Base-by-base conservation (phyloP, 2,888 invertebrate genomes). In the Tenthredo distinguenda region DNA sequence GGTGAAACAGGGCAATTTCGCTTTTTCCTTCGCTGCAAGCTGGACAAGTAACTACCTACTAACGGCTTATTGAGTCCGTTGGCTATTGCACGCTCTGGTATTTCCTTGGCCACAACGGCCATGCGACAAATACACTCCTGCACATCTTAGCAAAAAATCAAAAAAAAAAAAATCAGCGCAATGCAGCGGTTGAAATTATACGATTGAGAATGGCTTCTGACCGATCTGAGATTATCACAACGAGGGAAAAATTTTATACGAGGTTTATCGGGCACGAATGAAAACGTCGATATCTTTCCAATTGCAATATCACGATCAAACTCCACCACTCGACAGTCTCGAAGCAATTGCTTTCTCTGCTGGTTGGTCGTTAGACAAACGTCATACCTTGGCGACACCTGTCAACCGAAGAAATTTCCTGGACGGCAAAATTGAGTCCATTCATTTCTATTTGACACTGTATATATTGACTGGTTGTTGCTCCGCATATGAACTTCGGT, bases 21-120 rank as follows among this genome's bases (percentile, higher is more conserved):
- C 58, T 79, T 79, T 58, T 79, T 79, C 55, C 58, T 58, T 79
- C 6, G 37, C 12, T 62, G 37, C 12, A 79, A 58, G 79, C 37
- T 21, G 58, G 79, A 62, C 79, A 37, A 79, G 58, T 79, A 58
- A 62, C 58, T 58, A 79, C n/a, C 79, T 21, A 26, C 58, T 62
- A 79, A 79, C 58, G 58, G 58, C 79, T 79, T 79, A 62, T 79
- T 79, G 43, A 79, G 58, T 79, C 79, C 79, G 58, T 79, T 58
- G 79, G 34, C 62, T 55, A 79, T 79, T 50, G 79, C 62, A n/a
- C 55, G n/a, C 55, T 77, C 31, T 31, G 77, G 77, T 77, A 77
- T 77, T 77, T 77, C 77, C 50, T 55, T n/a, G 77, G 77, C 31
- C 77, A 26, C 77, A 55, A 50, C 43, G 21, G n/a, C 77, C 50